Base-by-base conservation (phyloP, 2,113 vertebrate species). In the Xenopus laevis region DNA sequence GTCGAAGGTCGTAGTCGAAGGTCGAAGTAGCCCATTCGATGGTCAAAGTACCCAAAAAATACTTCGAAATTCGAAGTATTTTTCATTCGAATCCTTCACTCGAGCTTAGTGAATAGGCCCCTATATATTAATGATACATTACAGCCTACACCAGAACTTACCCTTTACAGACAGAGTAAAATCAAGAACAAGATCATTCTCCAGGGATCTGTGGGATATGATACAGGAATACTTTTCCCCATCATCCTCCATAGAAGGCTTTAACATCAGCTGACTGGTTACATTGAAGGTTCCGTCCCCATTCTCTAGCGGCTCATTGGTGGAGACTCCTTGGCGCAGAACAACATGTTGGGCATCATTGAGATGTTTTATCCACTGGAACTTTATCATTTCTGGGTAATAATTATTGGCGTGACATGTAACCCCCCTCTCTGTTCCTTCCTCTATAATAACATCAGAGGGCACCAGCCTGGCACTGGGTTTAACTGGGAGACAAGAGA, bases 151-250 rank as follows among this genome's bases (percentile, higher is more conserved):
- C 9, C 47, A 10, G 47, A 1, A 64, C 23, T 80, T 73, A 83
- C 83, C 71, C 71, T 0, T 73, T 4, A 69, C 60, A 65, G 1
- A 50, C 30, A 72, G 59, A 17, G 9, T 67, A 33, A 33, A 9
- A 20, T 13, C 76, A n/a, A 5, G 1, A 10, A 6, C 15, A 17
- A 52, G 0, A 0, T 0, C 0, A 1, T 0, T 17, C 3, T 0
- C 0, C 20, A 67, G 47, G 33, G 80, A 77, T 15, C 1, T 10
- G 45, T 84, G 81, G 0, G 0, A 0, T 20, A 80, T 44, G 11
- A 58, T 55, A 82, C 86, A 86, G n/a, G 59, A 76, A 61, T 75
- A 81, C 16, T 47, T 0, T 1, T 53, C 70, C 33, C 59, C 65
- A 30, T 2, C 16, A 50, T 80, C 78, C 53, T 79, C 53, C 55